These are phyloP conservation scores for Phalacrocorax carbo DNA, from an alignment of 2,113 vertebrate genomes.

Conservation along the genomic window DNA sequence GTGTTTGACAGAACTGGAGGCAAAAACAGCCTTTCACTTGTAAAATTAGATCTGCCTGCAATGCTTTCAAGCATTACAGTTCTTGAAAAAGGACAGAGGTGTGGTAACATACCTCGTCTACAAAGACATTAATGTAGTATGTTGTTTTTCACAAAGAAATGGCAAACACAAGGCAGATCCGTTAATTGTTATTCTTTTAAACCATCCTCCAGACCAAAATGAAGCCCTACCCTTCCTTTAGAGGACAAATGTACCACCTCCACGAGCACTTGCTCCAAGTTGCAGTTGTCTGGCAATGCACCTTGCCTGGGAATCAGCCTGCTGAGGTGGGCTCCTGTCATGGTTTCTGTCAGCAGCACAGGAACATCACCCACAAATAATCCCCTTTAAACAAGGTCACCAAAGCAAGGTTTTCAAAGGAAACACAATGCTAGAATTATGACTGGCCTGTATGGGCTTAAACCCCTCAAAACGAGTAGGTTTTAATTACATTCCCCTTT, in stretches of 20 bases:
- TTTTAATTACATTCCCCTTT: not conserved
- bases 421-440: not conserved
- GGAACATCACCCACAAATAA: not conserved
- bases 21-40: not conserved
- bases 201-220: not conserved
- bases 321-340: fast-evolving
- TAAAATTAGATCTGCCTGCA: not conserved
- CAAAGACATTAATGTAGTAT: fast-evolving
- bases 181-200: not conserved
- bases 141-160: not conserved
- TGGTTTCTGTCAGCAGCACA: not conserved
- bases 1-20: not conserved
- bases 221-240: not conserved
- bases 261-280: not conserved
- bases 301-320: not conserved
- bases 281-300: not conserved
- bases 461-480: not conserved
- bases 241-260: not conserved
- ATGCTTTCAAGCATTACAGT: not conserved
- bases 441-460: not conserved
- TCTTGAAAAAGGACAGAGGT: not conserved
- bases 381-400: not conserved
- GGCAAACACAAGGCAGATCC: not conserved
- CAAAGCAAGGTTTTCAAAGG: not conserved
- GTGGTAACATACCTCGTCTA: not conserved